phyloP scores from a whole-genome alignment of 1,140 invertebrate genomes.

The Rhysida immarginata region DNA sequence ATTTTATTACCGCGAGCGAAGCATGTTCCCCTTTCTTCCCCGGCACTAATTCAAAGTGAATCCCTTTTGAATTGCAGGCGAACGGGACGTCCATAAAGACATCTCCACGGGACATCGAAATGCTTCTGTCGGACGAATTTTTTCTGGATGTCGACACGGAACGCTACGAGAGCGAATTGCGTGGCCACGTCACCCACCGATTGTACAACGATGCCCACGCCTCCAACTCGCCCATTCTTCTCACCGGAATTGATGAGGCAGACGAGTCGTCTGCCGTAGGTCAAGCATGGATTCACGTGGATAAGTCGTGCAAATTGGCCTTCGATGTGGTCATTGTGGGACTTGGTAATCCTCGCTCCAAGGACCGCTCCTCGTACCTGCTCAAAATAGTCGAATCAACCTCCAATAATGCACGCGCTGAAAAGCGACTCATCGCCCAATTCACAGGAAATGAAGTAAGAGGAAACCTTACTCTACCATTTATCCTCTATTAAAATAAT shows the following conservation, averaged over 20 bases:
- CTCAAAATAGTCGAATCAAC: conserved; percentile 30
- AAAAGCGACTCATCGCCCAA: neutral
- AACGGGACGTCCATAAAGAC: conserved; percentile 48
- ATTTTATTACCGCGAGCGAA: conserved; percentile 4
- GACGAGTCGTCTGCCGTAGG: conserved; percentile 39
- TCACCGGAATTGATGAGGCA: conserved; percentile 31
- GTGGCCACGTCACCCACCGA: conserved; percentile 46
- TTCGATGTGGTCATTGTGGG: conserved; percentile 49
- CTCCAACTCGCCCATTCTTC: conserved; percentile 43
- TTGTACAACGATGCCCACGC: conserved; percentile 58
- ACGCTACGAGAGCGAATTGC: conserved; percentile 36
- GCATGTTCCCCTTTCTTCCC: conserved; percentile 6
- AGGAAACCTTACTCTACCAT: too few relatives aligned
- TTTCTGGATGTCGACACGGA: conserved; percentile 51
- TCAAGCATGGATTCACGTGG: conserved; percentile 62
- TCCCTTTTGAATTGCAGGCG: conserved; percentile 37
- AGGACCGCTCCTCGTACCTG: conserved; percentile 36
- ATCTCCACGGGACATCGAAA: conserved; percentile 51
- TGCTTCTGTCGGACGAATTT: conserved; percentile 60
- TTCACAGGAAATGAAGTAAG: conserved; percentile 5
- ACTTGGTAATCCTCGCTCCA: neutral
- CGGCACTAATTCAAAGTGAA: too few relatives aligned
- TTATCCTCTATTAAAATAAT: too few relatives aligned
- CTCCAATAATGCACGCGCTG: neutral
- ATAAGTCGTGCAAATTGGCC: conserved; percentile 61